Evolutionary conservation across 2,888 invertebrate species (phyloP), one percentile per base, ranked within the genome.

Genomic region (Alloscopus bannaensis): DNA sequence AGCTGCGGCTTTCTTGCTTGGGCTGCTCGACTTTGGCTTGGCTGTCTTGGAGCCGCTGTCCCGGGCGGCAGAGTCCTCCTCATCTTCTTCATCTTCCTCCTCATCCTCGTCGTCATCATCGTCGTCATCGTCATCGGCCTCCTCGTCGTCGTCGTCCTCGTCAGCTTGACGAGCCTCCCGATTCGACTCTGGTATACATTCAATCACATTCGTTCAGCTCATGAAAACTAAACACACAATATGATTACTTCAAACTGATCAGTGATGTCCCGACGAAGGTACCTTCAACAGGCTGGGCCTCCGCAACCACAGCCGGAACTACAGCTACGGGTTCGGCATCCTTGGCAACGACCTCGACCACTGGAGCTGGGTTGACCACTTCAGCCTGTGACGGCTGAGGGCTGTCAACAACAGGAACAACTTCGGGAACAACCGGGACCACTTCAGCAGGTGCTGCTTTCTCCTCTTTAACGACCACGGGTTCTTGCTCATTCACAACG

Each of bases 51-150:
- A 73, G 64, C 50, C n/a, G 13, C n/a, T 60, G 20, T 52, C 62
- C 36, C 60, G 72, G 1, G 24, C 66, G 11, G 73, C 64, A 16
- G 69, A 60, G 28, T 75, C 75, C 45, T 83, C 84, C 18, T 84
- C 84, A 36, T 84, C 84, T 26, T 84, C 83, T 24, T 70, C 79
- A 24, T 78, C 83, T 28, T 84, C 86, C 22, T 85, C 85, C 20
- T 86, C 84, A 18, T 84, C 84, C 20, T 86, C 84, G 45, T 84
- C 85, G 18, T 85, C 85, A 26, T 84, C 84, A 57, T 83, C 83
- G 11, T 80, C 83, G 26, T 84, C 84, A 28, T 84, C 84, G 24
- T 85, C 83, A 29, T 75, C 82, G 1, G 80, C 84, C 8, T 76
- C 82, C 42, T 84, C 84, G 11, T 81, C 80, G 3, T 84, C 85